Evolutionary conservation across 2,113 vertebrate species (phyloP).

Genomic region (Callochromis pleurospilus): DNA sequence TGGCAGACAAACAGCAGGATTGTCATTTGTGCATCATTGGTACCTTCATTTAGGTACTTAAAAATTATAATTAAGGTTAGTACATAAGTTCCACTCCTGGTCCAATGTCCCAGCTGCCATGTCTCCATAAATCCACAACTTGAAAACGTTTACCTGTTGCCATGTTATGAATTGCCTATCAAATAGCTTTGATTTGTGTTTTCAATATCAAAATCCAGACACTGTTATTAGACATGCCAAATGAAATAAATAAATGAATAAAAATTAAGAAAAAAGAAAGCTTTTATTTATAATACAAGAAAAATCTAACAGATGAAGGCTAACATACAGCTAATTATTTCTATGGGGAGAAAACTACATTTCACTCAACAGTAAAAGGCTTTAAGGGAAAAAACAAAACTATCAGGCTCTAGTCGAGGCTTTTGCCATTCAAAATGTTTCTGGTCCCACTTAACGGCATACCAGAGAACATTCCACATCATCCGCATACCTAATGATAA

Average conservation of each 20-base stretch:
- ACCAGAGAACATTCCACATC: conserved; percentile 41
- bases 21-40: neutral
- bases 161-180: neutral
- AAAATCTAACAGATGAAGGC: neutral
- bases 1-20: neutral
- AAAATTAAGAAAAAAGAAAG: neutral
- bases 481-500: conserved; percentile 61
- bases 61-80: neutral
- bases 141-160: neutral
- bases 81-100: neutral
- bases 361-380: neutral
- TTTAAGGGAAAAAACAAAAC: neutral
- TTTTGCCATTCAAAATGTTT: conserved; percentile 13
- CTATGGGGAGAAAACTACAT: neutral
- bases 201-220: neutral
- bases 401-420: neutral
- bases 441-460: conserved; percentile 40
- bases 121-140: neutral
- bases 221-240: neutral
- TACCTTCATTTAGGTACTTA: neutral
- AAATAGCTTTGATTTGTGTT: neutral
- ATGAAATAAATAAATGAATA: neutral
- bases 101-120: neutral
- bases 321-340: neutral
- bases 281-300: neutral